Evolutionary conservation across 2,888 invertebrate genomes (phyloP).

Genomic region (Vanessa cardui): DNA sequence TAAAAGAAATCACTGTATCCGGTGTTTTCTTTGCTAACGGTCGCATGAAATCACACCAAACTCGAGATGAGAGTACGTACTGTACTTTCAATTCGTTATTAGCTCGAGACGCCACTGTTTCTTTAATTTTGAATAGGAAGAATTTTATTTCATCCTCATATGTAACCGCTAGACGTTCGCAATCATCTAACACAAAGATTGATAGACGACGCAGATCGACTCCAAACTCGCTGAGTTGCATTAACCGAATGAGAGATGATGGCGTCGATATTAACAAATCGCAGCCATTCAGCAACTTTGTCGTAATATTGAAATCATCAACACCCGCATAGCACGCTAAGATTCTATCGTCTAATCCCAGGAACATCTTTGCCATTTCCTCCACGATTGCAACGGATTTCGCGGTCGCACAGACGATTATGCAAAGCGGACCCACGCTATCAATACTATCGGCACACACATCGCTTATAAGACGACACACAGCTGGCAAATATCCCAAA

Average conservation of each 20-base stretch:
- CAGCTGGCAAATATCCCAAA: constrained; percentile 86
- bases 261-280: constrained; percentile 89
- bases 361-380: constrained; percentile 64
- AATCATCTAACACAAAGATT: constrained; percentile 87
- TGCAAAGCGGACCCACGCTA: constrained; percentile 83
- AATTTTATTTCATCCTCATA: constrained; percentile 75
- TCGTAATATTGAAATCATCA: constrained; percentile 58
- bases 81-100: constrained; percentile 79
- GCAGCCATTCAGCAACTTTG: constrained; percentile 84
- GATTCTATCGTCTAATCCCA: constrained; percentile 59
- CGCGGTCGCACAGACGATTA: constrained; percentile 86
- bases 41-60: constrained; percentile 85
- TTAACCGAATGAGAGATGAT: constrained; percentile 76
- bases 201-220: constrained; percentile 84
- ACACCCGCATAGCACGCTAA: constrained; percentile 74
- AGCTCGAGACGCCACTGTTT: constrained; percentile 67
- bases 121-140: constrained; percentile 68
- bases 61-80: constrained; percentile 82
- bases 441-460: constrained; percentile 53
- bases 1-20: constrained; percentile 86
- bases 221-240: constrained; percentile 59
- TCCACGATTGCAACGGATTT: constrained; percentile 79
- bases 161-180: constrained; percentile 84
- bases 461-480: constrained; percentile 84
- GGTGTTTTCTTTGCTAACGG: constrained; percentile 80